Evolutionary conservation across 2,888 invertebrate genomes (phyloP), one percentile per base, ranked within the genome.

Genomic region (Aphodius granarius): DNA sequence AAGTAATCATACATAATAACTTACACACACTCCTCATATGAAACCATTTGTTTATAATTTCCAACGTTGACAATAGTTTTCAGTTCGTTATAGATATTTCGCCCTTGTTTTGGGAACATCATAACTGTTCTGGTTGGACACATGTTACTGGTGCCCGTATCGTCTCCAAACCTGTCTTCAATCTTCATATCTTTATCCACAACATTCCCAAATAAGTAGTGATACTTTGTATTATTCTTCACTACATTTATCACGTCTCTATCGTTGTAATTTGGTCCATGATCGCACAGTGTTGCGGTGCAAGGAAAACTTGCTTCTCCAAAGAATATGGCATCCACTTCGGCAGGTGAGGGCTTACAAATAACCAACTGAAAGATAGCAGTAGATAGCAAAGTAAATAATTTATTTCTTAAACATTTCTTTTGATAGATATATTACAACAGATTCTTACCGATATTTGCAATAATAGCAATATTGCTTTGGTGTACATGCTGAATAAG

Each of bases 31-130:
- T 16, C 62, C 74, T 76, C 66, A 5, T 66, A 20, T n/a, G 21
- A 21, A 6, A 76, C 62, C 13, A 17, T 15, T 66, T 76, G 76
- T 2, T 19, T 18, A 66, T 73, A 20, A 15, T 65, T 65, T 0
- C 72, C 21, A 3, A 76, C 43, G n/a, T 76, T 76, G 19, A 76
- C 73, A 13, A 76, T 76, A 17, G 23, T 64, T 66, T 71, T 76
- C 62, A 63, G 17, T 23, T 66, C 64, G 3, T 71, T 23, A 0
- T 62, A 17, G n/a, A 76, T 18, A 43, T 71, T 73, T 72, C 19
- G 20, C 16, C 72, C 76, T 5, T 16, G 62, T 6, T 71, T 71
- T 0, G 76, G 76, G 17, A 43, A 43, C 4, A 65, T 23, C 17
- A 72, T 73, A 0, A 22, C 18, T 13, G 22, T 21, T 13, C n/a